Evolutionary conservation across 1,140 invertebrate species (phyloP).

Genomic region (Hyposmocoma kahamanoa): DNA sequence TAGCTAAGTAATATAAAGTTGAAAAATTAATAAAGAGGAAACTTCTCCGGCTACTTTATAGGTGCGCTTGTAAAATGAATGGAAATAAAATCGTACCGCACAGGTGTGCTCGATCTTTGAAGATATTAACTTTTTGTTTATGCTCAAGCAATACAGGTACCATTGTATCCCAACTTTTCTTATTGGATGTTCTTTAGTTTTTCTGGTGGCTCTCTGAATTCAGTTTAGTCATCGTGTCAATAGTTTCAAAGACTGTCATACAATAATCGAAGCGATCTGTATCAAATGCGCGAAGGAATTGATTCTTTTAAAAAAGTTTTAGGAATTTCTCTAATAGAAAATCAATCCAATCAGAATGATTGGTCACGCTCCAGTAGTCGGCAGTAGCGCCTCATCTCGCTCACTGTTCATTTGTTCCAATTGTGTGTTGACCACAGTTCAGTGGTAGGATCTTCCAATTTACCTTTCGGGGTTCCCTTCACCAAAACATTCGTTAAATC

Average conservation of each 20-base stretch:
- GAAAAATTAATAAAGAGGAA: conserved; percentile 72
- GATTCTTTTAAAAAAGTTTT: conserved; percentile 37
- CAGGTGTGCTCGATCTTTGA: conserved; percentile 67
- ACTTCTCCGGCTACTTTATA: conserved; percentile 63
- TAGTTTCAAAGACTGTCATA: background rate
- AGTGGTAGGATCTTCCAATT: conserved; percentile 5
- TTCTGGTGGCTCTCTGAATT: too few species aligned
- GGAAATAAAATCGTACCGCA: conserved; percentile 68
- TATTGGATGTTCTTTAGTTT: background rate
- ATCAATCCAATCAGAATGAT: conserved; percentile 56
- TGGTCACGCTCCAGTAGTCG: conserved; percentile 38
- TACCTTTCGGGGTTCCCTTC: background rate
- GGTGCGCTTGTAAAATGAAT: conserved; percentile 69
- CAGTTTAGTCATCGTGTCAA: too few species aligned
- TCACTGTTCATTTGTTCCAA: conserved; percentile 9
- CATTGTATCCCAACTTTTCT: conserved; percentile 9
- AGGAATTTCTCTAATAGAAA: conserved; percentile 50
- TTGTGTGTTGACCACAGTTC: conserved; percentile 10
- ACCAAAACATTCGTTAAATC: background rate
- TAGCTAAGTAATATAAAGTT: conserved; percentile 70
- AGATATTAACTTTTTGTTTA: conserved; percentile 69
- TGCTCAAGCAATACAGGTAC: conserved; percentile 28
- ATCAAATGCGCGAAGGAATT: conserved; percentile 47
- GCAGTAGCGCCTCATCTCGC: conserved; percentile 19
- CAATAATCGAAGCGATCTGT: conserved; percentile 24